These are phyloP conservation scores for Aspiorhynchus laticeps DNA, from an alignment of 2,113 vertebrate genomes.

Conservation along the genomic window DNA sequence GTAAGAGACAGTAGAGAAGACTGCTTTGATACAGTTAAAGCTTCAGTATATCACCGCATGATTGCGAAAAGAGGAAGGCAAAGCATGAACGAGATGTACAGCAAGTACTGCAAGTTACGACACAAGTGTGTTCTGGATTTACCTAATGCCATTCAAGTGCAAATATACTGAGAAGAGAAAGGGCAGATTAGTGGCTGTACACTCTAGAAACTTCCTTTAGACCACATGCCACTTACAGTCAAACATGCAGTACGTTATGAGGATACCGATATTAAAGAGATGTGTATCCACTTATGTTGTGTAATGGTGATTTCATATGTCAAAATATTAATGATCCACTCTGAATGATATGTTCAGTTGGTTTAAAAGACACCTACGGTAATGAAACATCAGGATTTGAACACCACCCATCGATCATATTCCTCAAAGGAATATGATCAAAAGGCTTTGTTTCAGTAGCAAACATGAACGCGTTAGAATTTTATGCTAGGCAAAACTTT, in stretches of 20 bases:
- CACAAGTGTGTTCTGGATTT: constrained; percentile 43
- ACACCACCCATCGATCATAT: neutral
- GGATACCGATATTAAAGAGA: neutral
- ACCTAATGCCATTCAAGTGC: constrained; percentile 48
- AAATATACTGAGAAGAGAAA: constrained; percentile 56
- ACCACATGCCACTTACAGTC: constrained; percentile 29
- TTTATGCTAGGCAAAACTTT: neutral
- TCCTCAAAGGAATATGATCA: constrained; percentile 13
- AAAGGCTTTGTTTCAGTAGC: neutral
- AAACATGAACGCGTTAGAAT: neutral
- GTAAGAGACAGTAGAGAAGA: neutral
- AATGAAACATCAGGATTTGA: constrained; percentile 13
- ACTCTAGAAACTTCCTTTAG: constrained; percentile 29
- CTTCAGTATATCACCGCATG: constrained; percentile 7
- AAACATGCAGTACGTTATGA: constrained; percentile 37
- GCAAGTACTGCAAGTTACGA: constrained; percentile 41
- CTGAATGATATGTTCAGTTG: constrained; percentile 15
- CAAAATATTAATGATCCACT: constrained; percentile 12
- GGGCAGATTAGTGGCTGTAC: constrained; percentile 52
- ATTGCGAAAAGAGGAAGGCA: neutral
- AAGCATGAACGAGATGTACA: constrained; percentile 17
- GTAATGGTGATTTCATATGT: constrained; percentile 9
- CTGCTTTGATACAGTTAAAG: constrained; percentile 12
- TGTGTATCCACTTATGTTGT: neutral
- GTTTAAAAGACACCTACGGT: constrained; percentile 9